Percentiles rank a stretch among this genome's conserved stretches.
These are phyloP conservation scores for Phalangium opilio DNA, from an alignment of 2,888 invertebrate species.

Conservation along the genomic window DNA sequence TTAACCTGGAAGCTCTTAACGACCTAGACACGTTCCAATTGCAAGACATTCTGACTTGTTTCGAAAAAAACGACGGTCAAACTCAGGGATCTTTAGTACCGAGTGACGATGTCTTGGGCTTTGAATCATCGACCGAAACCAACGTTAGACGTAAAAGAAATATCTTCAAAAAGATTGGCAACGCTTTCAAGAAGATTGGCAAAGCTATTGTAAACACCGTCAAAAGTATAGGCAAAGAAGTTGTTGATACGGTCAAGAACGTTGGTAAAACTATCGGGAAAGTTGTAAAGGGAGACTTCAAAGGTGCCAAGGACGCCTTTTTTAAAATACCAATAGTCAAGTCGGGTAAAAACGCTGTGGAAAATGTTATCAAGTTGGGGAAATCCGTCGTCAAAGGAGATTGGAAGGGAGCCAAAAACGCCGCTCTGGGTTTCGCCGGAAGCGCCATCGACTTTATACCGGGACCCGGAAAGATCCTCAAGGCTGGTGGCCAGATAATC, in stretches of 20 bases:
- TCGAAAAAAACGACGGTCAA: background rate
- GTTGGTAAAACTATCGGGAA: background rate
- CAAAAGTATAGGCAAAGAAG: background rate
- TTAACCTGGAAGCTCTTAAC: background rate
- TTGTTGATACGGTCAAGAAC: background rate
- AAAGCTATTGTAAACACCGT: background rate
- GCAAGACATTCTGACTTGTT: background rate
- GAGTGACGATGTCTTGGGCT: background rate
- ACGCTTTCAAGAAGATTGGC: background rate
- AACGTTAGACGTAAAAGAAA: background rate
- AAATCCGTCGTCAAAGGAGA: conserved; percentile 1
- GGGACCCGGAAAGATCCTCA: background rate
- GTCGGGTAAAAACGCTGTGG: background rate
- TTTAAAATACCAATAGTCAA: conserved; percentile 1
- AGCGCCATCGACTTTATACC: background rate
- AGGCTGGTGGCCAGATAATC: background rate
- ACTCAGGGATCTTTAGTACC: background rate
- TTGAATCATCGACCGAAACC: background rate
- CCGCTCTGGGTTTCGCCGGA: background rate
- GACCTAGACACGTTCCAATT: background rate
- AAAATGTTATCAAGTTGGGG: background rate
- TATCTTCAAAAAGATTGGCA: background rate
- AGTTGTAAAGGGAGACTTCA: background rate
- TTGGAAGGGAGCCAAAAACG: background rate
- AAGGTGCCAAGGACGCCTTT: background rate